Conservation (phyloP, 2,113 vertebrate species). For the Rynchops niger region DNA sequence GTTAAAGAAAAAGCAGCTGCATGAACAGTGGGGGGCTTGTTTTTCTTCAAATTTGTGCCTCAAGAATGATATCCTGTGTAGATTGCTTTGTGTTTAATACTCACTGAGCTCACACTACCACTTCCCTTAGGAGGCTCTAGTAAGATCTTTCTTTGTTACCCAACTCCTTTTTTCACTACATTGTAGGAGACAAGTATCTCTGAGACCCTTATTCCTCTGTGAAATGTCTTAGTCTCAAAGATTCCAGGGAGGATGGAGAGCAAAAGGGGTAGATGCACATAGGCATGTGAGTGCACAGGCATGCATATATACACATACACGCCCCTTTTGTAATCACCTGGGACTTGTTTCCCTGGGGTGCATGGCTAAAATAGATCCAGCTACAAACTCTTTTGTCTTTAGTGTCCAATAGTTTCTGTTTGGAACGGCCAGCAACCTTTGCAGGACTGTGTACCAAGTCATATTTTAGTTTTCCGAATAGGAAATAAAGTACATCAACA, state of each 20-base stretch:
- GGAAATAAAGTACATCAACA: neutral
- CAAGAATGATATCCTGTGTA: neutral
- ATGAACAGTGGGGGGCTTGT: rapidly evolving
- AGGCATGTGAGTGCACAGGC: neutral
- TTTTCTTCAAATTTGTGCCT: neutral
- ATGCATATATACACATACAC: neutral
- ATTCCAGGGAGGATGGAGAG: neutral
- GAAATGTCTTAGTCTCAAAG: neutral
- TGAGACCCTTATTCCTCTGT: neutral
- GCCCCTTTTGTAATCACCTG: neutral
- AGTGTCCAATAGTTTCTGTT: neutral
- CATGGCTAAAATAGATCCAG: neutral
- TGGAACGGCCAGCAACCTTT: neutral
- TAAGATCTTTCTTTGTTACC: neutral
- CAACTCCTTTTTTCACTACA: neutral
- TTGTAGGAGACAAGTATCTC: neutral
- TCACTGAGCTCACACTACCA: neutral
- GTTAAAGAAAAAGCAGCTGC: neutral
- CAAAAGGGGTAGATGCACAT: neutral
- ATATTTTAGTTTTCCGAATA: neutral
- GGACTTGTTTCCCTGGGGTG: neutral
- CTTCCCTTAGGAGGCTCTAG: neutral
- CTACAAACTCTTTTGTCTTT: neutral
- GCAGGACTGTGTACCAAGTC: neutral
- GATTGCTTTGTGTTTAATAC: neutral